Conservation (phyloP, 2,113 vertebrate species). For the Carassius carassius region DNA sequence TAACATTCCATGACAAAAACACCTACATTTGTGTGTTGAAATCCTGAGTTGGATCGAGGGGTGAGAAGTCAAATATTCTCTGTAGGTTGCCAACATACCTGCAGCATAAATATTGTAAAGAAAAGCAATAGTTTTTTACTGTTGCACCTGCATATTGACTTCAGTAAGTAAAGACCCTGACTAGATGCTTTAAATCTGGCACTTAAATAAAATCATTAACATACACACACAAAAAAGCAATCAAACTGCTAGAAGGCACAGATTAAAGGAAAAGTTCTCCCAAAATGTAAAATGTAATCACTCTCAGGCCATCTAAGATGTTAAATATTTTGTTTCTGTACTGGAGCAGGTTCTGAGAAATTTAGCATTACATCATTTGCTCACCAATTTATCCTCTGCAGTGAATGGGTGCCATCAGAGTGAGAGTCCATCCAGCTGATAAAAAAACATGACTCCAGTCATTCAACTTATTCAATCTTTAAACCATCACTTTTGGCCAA, state of each 20-base stretch:
- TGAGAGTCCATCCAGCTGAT: background rate
- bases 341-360: background rate
- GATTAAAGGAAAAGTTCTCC: background rate
- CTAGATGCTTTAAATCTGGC: background rate
- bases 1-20: conserved; percentile 41
- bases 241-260: background rate
- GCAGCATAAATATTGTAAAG: conserved; percentile 55
- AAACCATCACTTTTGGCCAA: background rate
- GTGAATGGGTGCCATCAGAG: background rate
- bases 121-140: background rate
- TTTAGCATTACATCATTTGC: background rate
- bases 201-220: background rate
- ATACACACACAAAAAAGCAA: background rate
- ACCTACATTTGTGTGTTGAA: conserved; percentile 99
- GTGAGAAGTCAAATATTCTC: conserved; percentile 97
- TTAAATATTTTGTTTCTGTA: background rate
- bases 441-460: background rate
- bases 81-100: conserved; percentile 97
- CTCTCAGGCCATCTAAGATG: background rate
- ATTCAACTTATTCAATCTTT: background rate
- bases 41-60: conserved; percentile 95
- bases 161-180: background rate
- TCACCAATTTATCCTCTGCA: background rate
- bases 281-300: background rate
- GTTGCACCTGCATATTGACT: background rate